A percentile compares a stretch with the other conserved stretches of the same genome.
These are phyloP conservation scores for Cataglyphis livida DNA, from an alignment of 2,888 invertebrate genomes.

Conservation along the genomic window DNA sequence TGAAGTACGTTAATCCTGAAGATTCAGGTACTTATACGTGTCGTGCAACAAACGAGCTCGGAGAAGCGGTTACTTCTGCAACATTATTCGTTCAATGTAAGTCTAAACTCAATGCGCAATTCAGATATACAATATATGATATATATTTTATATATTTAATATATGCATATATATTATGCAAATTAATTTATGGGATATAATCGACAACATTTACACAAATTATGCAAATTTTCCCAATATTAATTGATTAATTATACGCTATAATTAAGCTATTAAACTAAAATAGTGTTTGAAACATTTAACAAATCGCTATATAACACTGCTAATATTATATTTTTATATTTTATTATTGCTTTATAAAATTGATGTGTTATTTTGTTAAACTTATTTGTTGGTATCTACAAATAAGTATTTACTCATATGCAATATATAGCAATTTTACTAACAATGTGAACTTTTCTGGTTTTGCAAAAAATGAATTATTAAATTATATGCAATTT, in stretches of 20 bases:
- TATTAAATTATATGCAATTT: background rate
- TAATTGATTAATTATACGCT: constrained; percentile 17
- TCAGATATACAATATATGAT: background rate
- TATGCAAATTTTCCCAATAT: background rate
- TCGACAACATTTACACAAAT: constrained; percentile 32
- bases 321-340: constrained; percentile 42
- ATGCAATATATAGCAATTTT: constrained; percentile 10
- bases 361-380: constrained; percentile 43
- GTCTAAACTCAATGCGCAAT: constrained; percentile 77
- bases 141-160: background rate
- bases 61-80: constrained; percentile 98
- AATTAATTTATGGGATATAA: constrained; percentile 8
- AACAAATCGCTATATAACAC: background rate
- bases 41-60: constrained; percentile 95
- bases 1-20: constrained; percentile 97
- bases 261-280: background rate
- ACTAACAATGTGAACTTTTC: background rate
- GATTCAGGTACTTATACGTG: constrained; percentile 99
- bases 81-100: constrained; percentile 95
- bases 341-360: constrained; percentile 30
- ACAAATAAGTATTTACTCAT: constrained; percentile 3
- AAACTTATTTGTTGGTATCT: constrained; percentile 37
- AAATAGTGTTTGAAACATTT: background rate
- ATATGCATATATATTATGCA: background rate
- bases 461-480: background rate